Evolutionary conservation across 1,140 invertebrate species (phyloP).

Genomic region (Drosophila gunungcola): DNA sequence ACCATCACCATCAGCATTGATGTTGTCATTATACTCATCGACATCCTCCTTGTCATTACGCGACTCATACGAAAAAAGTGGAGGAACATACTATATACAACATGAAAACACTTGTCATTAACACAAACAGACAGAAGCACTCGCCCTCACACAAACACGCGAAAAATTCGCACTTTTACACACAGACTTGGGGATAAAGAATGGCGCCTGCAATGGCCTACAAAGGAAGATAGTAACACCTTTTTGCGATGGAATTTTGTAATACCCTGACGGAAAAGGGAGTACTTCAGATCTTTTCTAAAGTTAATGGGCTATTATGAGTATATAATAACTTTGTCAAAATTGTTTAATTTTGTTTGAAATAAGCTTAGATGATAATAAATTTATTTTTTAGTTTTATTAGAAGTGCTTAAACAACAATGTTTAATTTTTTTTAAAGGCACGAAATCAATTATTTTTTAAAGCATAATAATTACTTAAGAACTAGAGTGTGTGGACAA

Average conservation of each 20-base stretch:
- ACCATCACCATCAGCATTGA: conserved; percentile 76
- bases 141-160: conserved; percentile 25
- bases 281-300: background rate
- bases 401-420: no score
- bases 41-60: conserved; percentile 77
- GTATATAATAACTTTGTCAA: background rate
- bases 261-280: conserved; percentile 14
- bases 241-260: conserved; percentile 21
- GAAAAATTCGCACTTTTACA: conserved; percentile 18
- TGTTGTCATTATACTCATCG: conserved; percentile 79
- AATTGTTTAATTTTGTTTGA: no score
- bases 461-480: no score
- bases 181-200: conserved; percentile 15
- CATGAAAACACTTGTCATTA: conserved; percentile 81
- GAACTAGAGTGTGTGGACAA: no score
- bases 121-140: conserved; percentile 60
- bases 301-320: background rate
- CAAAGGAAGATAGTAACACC: conserved; percentile 21
- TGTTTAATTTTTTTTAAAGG: no score
- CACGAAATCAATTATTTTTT: no score
- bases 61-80: conserved; percentile 46
- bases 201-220: conserved; percentile 43
- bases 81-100: conserved; percentile 31
- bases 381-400: no score
- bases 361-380: no score